These are phyloP conservation scores for honey bee (Apis mellifera) DNA, from an alignment of 1,140 invertebrate genomes.

Conservation along the genomic window DNA sequence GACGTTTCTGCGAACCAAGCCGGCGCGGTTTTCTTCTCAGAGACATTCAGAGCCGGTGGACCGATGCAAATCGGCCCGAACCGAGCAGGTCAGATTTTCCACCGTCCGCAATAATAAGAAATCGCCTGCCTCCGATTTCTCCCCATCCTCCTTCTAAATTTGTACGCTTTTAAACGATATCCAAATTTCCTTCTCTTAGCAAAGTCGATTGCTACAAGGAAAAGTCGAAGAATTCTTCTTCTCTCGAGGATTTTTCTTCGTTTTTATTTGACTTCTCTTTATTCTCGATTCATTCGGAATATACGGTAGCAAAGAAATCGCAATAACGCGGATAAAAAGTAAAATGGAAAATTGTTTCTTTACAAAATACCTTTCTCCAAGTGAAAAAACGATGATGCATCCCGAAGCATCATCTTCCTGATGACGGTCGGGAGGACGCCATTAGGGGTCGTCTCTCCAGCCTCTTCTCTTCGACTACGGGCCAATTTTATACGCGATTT, in stretches of 20 bases:
- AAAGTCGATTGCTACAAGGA: no score
- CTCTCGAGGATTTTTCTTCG: no score
- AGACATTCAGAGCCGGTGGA: slow-evolving; percentile 61
- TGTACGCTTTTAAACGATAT: not conserved
- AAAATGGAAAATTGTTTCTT: no score
- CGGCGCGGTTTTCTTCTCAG: slow-evolving; percentile 3
- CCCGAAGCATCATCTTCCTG: slow-evolving; percentile 26
- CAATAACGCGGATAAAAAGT: not conserved
- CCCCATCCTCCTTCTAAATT: not conserved
- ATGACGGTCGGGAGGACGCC: slow-evolving; percentile 46
- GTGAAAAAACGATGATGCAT: slow-evolving; percentile 35
- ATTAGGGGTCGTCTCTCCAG: slow-evolving; percentile 11
- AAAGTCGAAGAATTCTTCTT: no score
- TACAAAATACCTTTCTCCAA: no score
- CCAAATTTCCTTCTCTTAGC: no score
- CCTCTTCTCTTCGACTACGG: slow-evolving; percentile 14
- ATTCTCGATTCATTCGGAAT: no score
- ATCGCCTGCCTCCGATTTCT: slow-evolving; percentile 7
- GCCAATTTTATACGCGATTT: slow-evolving; percentile 60
- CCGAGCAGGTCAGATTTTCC: slow-evolving; percentile 35
- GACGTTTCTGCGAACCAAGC: slow-evolving; percentile 18
- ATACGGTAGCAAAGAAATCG: no score
- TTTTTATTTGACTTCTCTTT: no score
- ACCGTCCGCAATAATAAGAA: slow-evolving; percentile 44
- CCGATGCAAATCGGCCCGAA: slow-evolving; percentile 66